These are phyloP conservation scores for Thymelicus acteon DNA, from an alignment of 2,888 invertebrate genomes.

Conservation along the genomic window DNA sequence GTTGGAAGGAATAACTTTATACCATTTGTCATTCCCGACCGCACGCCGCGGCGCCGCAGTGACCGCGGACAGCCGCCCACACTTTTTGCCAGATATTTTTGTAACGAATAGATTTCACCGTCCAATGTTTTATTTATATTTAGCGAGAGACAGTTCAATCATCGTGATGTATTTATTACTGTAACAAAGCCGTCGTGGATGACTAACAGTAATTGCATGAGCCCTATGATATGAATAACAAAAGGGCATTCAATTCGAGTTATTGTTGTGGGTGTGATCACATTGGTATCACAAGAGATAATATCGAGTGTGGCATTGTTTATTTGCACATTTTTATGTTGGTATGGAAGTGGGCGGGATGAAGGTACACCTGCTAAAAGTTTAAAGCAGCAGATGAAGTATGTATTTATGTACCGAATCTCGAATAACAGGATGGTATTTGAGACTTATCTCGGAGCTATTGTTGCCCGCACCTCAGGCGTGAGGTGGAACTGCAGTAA, in stretches of 20 bases:
- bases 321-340: too few relatives aligned
- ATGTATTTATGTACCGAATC: too few relatives aligned
- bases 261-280: neutral
- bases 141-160: conserved; percentile 15
- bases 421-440: too few relatives aligned
- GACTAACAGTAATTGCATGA: neutral
- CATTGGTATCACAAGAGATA: neutral
- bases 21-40: conserved; percentile 19
- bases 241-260: neutral
- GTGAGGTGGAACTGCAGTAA: too few relatives aligned
- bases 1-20: conserved; percentile 21
- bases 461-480: too few relatives aligned
- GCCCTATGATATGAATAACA: conserved; percentile 5
- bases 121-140: conserved; percentile 30
- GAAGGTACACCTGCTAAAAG: too few relatives aligned
- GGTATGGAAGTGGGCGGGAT: too few relatives aligned
- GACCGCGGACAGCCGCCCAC: conserved; percentile 24
- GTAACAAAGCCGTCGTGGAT: conserved; percentile 4
- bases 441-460: too few relatives aligned
- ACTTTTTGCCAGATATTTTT: conserved; percentile 25
- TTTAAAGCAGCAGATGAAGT: too few relatives aligned
- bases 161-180: conserved; percentile 4
- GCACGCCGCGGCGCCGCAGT: too few relatives aligned
- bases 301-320: too few relatives aligned
- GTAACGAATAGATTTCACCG: conserved; percentile 25